Conservation (phyloP, 2,888 invertebrate genomes). For the Zhengitettix transpicula region DNA sequence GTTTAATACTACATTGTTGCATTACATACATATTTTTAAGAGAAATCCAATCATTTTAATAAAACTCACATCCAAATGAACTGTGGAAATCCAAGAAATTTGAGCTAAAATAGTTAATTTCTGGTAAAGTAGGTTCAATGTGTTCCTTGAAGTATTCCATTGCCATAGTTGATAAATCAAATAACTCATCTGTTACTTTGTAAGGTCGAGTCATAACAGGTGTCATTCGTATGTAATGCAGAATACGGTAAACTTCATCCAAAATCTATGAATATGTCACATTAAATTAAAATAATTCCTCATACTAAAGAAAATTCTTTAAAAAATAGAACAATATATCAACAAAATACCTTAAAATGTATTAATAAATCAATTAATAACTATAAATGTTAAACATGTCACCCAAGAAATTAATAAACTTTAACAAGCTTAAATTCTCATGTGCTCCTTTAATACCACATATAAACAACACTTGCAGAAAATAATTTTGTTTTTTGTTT, state of each 20-base stretch:
- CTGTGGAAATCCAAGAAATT: slow-evolving; percentile 58
- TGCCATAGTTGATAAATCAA: slow-evolving; percentile 91
- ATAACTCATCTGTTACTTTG: slow-evolving; percentile 84
- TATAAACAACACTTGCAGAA: too few relatives aligned
- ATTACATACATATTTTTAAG: too few relatives aligned
- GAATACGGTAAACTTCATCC: slow-evolving; percentile 78
- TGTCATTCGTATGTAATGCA: slow-evolving; percentile 66
- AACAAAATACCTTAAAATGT: not conserved
- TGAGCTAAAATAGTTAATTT: slow-evolving; percentile 73
- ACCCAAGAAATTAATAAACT: too few relatives aligned
- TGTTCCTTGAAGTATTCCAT: slow-evolving; percentile 95
- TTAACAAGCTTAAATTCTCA: too few relatives aligned
- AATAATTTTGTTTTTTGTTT: too few relatives aligned
- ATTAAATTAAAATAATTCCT: not conserved
- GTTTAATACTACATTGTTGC: too few relatives aligned
- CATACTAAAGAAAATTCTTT: not conserved
- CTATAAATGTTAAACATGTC: too few relatives aligned
- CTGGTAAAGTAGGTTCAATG: slow-evolving; percentile 76
- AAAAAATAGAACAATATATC: not conserved
- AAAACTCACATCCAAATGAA: too few relatives aligned
- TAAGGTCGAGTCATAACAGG: slow-evolving; percentile 63
- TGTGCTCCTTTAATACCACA: too few relatives aligned
- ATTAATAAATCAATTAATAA: too few relatives aligned
- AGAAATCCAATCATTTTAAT: too few relatives aligned
- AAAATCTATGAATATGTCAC: slow-evolving; percentile 44